phyloP scores from a whole-genome alignment of 2,113 vertebrate genomes.

The Halcyon malimbica region DNA sequence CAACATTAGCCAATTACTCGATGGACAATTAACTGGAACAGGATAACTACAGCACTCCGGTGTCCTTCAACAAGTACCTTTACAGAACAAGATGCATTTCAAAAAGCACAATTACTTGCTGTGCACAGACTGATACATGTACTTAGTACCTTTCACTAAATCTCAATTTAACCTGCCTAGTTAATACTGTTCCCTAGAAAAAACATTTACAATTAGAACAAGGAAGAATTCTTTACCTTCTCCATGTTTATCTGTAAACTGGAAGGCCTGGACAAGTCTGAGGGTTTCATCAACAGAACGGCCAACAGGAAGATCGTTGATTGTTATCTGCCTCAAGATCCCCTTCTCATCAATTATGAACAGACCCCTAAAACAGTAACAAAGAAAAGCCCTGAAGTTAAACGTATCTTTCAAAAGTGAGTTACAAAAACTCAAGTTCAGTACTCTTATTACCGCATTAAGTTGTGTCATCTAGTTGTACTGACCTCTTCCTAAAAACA shows the following conservation, averaged over 20 bases:
- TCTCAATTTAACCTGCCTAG: background rate
- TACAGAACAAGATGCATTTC: background rate
- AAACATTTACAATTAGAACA: background rate
- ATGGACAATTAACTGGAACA: background rate
- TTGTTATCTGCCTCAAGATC: constrained; percentile 94
- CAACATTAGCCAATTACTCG: background rate
- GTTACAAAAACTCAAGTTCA: background rate
- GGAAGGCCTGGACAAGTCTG: constrained; percentile 95
- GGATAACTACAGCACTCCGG: background rate
- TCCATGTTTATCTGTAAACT: constrained; percentile 96
- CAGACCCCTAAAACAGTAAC: constrained; percentile 80
- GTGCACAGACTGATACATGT: background rate
- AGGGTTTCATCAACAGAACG: constrained; percentile 94
- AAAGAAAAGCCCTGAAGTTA: background rate
- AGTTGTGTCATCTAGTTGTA: background rate
- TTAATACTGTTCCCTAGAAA: background rate
- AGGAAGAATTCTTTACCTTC: constrained; percentile 84
- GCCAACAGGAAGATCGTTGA: constrained; percentile 98
- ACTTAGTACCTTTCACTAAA: background rate
- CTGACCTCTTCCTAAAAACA: background rate
- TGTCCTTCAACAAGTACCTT: background rate
- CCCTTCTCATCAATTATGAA: constrained; percentile 97
- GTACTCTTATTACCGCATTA: background rate
- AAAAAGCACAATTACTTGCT: background rate
- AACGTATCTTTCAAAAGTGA: background rate